Conservation (phyloP, 2,113 vertebrate genomes). For the Pyxicephalus adspersus region DNA sequence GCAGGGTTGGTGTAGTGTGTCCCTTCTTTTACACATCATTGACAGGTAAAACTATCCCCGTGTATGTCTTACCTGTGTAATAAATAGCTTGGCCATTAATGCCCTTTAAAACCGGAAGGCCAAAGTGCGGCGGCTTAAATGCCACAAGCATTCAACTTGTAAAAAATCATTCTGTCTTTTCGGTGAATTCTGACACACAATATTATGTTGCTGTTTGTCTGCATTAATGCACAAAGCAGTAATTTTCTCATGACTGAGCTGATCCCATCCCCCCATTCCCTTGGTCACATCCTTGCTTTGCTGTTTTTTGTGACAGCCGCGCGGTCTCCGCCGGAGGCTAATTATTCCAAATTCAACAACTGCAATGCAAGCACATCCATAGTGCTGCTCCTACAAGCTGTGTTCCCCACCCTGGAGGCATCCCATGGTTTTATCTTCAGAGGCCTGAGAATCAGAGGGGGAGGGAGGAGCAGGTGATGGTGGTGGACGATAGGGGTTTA, state of each 20-base stretch:
- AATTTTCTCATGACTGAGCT: constrained; percentile 20
- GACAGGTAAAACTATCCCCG: too few species aligned
- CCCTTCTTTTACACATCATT: too few species aligned
- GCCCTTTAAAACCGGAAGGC: too few species aligned
- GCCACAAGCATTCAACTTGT: not conserved
- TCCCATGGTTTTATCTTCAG: constrained; percentile 44
- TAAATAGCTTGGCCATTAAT: too few species aligned
- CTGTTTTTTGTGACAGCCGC: constrained; percentile 42
- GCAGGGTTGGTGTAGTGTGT: too few species aligned
- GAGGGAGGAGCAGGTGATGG: constrained; percentile 29
- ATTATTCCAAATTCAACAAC: constrained; percentile 56
- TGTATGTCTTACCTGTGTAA: too few species aligned
- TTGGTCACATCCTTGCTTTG: constrained; percentile 41
- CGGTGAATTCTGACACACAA: not conserved
- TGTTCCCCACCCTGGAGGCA: constrained; percentile 36
- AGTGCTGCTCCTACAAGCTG: constrained; percentile 42
- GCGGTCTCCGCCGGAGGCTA: constrained; percentile 51
- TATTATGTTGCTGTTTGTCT: constrained; percentile 26
- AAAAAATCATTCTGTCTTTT: not conserved
- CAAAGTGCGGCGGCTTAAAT: not conserved
- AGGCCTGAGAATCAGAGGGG: constrained; percentile 24
- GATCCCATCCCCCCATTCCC: constrained; percentile 32
- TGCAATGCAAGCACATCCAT: constrained; percentile 55
- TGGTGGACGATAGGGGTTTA: constrained; percentile 19
- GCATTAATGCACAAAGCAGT: constrained; percentile 36